A percentile compares a stretch with the other conserved stretches of the same genome.
phyloP scores from a whole-genome alignment of 1,140 invertebrate genomes.

The Drosophila paulistorum region DNA sequence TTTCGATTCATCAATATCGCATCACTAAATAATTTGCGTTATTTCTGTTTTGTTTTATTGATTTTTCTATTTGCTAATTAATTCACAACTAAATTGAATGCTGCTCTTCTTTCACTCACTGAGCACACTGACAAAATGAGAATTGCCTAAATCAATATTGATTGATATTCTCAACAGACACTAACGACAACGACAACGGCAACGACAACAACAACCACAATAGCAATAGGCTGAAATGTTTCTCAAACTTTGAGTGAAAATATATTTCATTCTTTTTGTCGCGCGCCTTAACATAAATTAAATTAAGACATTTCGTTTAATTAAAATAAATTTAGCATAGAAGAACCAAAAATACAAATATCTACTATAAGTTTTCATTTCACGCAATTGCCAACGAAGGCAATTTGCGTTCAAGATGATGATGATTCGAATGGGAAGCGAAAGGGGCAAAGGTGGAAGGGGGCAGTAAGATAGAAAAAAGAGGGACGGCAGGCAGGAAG shows the following conservation, averaged over 20 bases:
- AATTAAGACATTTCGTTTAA: constrained; percentile 72
- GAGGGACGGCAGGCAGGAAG: background rate
- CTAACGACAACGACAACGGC: constrained; percentile 16
- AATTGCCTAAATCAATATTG: constrained; percentile 13
- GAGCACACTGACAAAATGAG: constrained; percentile 14
- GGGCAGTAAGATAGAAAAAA: background rate
- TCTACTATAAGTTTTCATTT: constrained; percentile 30
- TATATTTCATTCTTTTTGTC: constrained; percentile 12
- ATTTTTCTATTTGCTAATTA: constrained; percentile 24
- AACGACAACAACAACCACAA: constrained; percentile 28
- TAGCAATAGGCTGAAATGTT: background rate
- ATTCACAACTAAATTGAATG: constrained; percentile 13
- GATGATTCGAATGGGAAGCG: background rate
- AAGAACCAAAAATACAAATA: constrained; percentile 38
- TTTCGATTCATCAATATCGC: constrained; percentile 26
- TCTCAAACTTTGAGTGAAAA: constrained; percentile 35
- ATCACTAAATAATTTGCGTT: constrained; percentile 32
- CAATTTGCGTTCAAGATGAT: constrained; percentile 19
- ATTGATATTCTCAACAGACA: background rate
- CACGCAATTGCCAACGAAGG: constrained; percentile 58
- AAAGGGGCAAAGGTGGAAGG: constrained; percentile 7
- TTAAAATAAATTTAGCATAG: constrained; percentile 76
- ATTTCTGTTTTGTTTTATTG: background rate
- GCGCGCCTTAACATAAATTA: constrained; percentile 57
- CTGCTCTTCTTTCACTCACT: constrained; percentile 8